phyloP scores from a whole-genome alignment of 2,113 vertebrate genomes.

The Ammodytes dubius region DNA sequence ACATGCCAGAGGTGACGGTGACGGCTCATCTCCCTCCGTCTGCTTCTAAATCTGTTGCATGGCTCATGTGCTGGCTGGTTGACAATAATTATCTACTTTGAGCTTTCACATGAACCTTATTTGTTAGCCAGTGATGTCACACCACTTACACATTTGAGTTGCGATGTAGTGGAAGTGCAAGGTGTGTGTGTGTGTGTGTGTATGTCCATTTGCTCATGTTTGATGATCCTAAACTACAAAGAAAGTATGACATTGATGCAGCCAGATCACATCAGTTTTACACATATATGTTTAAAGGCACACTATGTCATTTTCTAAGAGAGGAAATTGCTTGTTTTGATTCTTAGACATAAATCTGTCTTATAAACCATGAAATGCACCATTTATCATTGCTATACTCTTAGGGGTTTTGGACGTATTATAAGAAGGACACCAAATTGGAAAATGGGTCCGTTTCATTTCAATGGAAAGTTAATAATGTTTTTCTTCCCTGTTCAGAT shows the following conservation, averaged over 20 bases:
- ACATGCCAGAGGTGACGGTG: constrained; percentile 94
- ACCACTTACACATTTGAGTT: constrained; percentile 10
- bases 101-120: constrained; percentile 56
- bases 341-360: not conserved
- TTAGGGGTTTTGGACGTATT: not conserved
- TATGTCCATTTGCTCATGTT: not conserved
- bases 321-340: not conserved
- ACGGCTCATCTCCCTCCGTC: constrained; percentile 82
- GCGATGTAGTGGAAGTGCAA: not conserved
- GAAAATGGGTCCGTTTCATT: no score
- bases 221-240: not conserved
- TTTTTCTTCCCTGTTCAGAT: no score
- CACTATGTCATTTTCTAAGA: not conserved
- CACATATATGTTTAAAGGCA: constrained; percentile 18
- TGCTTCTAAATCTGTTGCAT: constrained; percentile 62
- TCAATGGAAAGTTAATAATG: no score
- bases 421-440: no score
- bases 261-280: not conserved
- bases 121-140: constrained; percentile 63
- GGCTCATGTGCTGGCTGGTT: constrained; percentile 46
- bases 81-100: constrained; percentile 66
- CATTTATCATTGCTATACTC: not conserved
- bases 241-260: not conserved
- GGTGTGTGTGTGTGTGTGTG: not conserved
- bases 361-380: not conserved